Base-by-base conservation (phyloP, 2,888 invertebrate species). In the Drosophila meridiana region DNA sequence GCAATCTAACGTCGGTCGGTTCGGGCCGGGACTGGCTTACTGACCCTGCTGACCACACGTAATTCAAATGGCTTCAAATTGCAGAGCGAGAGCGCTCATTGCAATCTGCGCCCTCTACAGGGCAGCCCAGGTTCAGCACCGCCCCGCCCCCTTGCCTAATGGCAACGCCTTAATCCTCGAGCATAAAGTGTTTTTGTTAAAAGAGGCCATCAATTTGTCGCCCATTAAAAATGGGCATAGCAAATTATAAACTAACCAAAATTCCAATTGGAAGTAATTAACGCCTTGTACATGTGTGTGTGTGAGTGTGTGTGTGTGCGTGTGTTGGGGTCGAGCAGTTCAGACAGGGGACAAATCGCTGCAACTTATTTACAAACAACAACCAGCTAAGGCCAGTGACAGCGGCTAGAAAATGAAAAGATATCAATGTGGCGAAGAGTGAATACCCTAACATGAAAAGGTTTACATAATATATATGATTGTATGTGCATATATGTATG, bases 241-340 rank as follows among this genome's bases (percentile, higher is more conserved):
- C 75, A 83, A 71, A 80, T 82, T 82, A 76, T 73, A 87, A 84
- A 82, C 78, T 73, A 80, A 83, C 64, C 78, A 59, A 86, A 84
- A 87, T 87, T 87, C 84, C 76, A 82, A 87, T 84, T 83, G 76
- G 62, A 80, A 78, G 82, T 84, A 87, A 84, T 87, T 84, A 84
- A 87, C 84, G 82, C 84, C 76, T 72, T 68, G 50, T 45, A 30
- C 48, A 58, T 50, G 58, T 47, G 60, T 32, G 56, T 52, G 32
- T 8, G 32, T n/a, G 42, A 4, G 32, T 20, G 52, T 38, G 42
- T 13, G 43, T 11, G 20, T 20, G 20, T 20, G 20, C 0, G 20
- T 52, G 59, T 59, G 64, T 66, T 63, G 73, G 58, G 68, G 57
- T 56, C 66, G 62, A 55, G 48, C 55, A 43, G 66, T 67, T 60